Conservation (phyloP, 1,140 invertebrate species). For the Brachionus sp. region DNA sequence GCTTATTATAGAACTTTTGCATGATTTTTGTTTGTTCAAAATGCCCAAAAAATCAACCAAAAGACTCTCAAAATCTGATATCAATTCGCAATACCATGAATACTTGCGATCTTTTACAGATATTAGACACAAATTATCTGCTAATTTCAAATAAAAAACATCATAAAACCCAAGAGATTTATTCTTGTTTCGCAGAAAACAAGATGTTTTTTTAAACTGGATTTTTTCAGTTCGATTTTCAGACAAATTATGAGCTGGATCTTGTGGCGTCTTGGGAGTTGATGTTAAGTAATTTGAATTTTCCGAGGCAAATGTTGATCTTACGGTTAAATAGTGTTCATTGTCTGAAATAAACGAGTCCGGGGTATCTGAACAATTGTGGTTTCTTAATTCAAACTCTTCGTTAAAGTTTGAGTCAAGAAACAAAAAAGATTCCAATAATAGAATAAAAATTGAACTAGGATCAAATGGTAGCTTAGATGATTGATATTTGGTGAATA, state of each 20-base stretch:
- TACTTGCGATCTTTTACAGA: conserved; percentile 10
- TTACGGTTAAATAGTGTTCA: neutral
- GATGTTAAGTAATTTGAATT: neutral
- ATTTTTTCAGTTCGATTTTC: neutral
- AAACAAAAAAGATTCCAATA: neutral
- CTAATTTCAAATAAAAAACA: conserved; percentile 12
- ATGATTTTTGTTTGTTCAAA: neutral
- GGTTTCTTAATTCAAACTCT: neutral
- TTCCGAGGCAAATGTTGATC: neutral
- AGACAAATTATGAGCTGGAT: too few species aligned
- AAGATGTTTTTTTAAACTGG: neutral
- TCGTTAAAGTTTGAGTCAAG: neutral
- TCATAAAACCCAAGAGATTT: conserved; percentile 15
- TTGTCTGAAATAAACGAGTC: neutral
- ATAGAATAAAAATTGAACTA: neutral
- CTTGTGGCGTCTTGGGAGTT: neutral
- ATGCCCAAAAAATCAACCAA: neutral
- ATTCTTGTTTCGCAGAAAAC: neutral
- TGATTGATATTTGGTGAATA: neutral
- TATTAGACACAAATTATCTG: conserved; percentile 6
- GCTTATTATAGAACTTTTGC: neutral
- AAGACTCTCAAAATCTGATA: conserved; percentile 19
- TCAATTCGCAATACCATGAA: neutral
- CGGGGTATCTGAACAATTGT: neutral
- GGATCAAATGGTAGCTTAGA: neutral